Base-by-base conservation (phyloP, 2,888 invertebrate species). In the Melanophora roralis region DNA sequence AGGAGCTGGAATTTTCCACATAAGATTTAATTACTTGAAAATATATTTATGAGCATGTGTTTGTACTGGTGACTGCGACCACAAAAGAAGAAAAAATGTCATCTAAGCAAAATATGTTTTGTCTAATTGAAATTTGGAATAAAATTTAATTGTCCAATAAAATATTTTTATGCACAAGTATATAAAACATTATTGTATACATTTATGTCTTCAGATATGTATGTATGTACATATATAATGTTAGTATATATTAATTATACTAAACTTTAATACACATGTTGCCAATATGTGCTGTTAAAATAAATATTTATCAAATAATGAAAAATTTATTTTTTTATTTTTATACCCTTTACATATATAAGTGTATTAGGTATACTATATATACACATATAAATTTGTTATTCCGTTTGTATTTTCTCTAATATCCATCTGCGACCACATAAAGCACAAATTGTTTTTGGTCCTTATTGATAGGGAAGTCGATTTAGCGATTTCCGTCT, bases 221-320 rank as follows among this genome's bases (percentile, higher is more conserved):
- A 27, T 27, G 27, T 6, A 6, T 6, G 27, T 27, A 5, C 27
- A 27, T 27, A 27, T 27, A 27, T n/a, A n/a, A n/a, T n/a, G n/a
- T n/a, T n/a, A n/a, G n/a, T n/a, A n/a, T n/a, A n/a, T n/a, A n/a
- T n/a, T n/a, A n/a, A n/a, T n/a, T n/a, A n/a, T 27, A 27, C 47
- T 11, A 40, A 16, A 49, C 32, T 38, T 34, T 16, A 27, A 32
- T 27, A 14, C 69, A 64, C 69, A 71, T 71, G 64, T 64, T 71
- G 49, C n/a, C 11, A 57, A 71, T 64, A 76, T 76, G 76, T 76
- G 69, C 43, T 64, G 19, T 64, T 69, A 23, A 69, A 64, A 69
- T 69, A 49, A 34, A 36, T 36, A 38, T 19, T 36, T 53, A 65
- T 64, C n/a, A n/a, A n/a, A n/a, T n/a, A n/a, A n/a, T n/a, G n/a